These are phyloP conservation scores for Alviniconcha strummeri DNA, from an alignment of 2,888 invertebrate species.

Conservation along the genomic window DNA sequence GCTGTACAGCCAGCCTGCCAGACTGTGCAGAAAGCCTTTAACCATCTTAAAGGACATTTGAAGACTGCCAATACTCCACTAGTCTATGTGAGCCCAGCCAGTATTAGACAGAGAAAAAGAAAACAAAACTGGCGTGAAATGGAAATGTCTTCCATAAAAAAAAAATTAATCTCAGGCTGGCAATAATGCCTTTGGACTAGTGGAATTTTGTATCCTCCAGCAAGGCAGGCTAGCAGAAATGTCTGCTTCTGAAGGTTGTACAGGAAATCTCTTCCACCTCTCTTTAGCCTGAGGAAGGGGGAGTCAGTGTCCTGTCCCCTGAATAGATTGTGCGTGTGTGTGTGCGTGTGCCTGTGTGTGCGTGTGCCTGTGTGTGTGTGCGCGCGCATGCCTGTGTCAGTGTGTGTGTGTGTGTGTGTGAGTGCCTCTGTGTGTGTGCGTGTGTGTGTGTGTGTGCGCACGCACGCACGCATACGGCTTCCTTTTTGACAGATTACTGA, in stretches of 20 bases:
- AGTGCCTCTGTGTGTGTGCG: not conserved
- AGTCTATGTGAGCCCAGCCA: no score
- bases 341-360: conserved; percentile 20
- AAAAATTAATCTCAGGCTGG: not conserved
- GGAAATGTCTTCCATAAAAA: not conserved
- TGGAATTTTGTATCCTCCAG: not conserved
- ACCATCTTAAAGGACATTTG: no score
- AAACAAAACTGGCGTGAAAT: no score
- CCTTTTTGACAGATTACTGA: no score
- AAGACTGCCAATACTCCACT: no score
- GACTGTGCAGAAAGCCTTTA: no score
- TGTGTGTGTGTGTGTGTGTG: not conserved
- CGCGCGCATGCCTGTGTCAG: not conserved
- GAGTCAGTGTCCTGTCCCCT: not conserved
- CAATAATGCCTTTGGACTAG: not conserved
- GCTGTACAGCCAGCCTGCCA: no score
- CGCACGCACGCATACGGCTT: not conserved
- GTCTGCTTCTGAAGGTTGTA: not conserved
- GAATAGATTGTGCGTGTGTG: not conserved
- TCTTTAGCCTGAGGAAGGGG: not conserved
- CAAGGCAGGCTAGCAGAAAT: not conserved
- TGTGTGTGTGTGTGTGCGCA: not conserved
- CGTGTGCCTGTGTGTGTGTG: conserved; percentile 6
- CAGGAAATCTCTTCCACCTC: not conserved
- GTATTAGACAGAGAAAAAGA: no score